Conservation (phyloP, 2,888 invertebrate species). For the Euplagia quadripunctaria region DNA sequence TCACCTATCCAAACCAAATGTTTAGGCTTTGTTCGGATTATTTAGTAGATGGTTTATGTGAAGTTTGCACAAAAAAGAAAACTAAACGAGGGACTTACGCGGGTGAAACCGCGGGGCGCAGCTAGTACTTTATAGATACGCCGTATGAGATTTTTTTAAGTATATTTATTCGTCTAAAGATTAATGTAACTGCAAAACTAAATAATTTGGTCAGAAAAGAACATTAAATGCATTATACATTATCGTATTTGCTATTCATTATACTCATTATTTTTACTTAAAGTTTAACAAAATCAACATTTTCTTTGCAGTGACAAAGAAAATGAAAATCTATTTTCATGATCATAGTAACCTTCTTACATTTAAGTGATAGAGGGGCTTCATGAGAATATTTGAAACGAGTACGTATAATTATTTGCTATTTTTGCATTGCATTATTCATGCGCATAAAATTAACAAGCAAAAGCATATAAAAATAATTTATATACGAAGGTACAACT, state of each 20-base stretch:
- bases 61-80: too few relatives aligned
- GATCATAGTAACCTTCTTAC: not conserved
- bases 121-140: too few relatives aligned
- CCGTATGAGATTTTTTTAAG: too few relatives aligned
- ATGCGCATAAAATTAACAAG: not conserved
- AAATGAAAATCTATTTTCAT: not conserved
- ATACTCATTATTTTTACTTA: not conserved
- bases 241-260: not conserved
- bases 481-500: not conserved
- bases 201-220: not conserved
- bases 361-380: not conserved
- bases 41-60: too few relatives aligned
- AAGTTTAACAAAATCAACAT: not conserved
- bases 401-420: not conserved
- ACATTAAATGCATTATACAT: not conserved
- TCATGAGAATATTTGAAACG: not conserved
- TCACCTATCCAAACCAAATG: too few relatives aligned
- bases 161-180: not conserved
- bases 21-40: too few relatives aligned
- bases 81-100: too few relatives aligned
- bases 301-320: not conserved
- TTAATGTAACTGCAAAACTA: not conserved
- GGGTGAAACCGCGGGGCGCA: too few relatives aligned
- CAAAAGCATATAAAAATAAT: not conserved
- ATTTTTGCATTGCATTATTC: slow-evolving; percentile 1